These are phyloP conservation scores for Sebastes diaconus DNA, from an alignment of 2,797 vertebrate genomes.

Conservation along the genomic window DNA sequence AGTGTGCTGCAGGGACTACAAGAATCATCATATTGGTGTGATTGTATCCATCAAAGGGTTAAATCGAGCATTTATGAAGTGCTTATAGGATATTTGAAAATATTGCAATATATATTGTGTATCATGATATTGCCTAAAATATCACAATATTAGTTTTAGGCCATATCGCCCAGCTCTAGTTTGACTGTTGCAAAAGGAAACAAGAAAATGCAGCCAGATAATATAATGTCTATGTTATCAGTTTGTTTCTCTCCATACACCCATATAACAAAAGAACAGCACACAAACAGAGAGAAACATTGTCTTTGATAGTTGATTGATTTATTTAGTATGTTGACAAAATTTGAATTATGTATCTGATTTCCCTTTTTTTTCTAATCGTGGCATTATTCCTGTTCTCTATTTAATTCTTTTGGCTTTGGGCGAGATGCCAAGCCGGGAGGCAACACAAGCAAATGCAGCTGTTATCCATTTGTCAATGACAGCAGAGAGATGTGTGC, in stretches of 20 bases:
- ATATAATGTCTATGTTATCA: background rate
- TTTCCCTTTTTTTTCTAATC: background rate
- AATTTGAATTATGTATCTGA: background rate
- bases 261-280: background rate
- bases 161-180: too few species aligned
- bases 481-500: slow-evolving; percentile 28
- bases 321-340: background rate
- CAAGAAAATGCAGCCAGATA: background rate
- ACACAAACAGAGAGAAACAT: background rate
- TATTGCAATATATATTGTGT: too few species aligned
- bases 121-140: too few species aligned
- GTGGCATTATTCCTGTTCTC: background rate
- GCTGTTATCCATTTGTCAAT: slow-evolving; percentile 66
- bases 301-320: background rate
- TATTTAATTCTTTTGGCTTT: background rate
- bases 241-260: background rate
- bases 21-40: too few species aligned
- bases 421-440: slow-evolving; percentile 40
- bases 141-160: too few species aligned
- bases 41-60: too few species aligned
- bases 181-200: background rate
- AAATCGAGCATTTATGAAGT: too few species aligned
- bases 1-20: too few species aligned
- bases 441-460: slow-evolving; percentile 35
- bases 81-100: too few species aligned